Evolutionary conservation across 2,888 invertebrate genomes (phyloP).

Genomic region (Ecliptopera silaceata): DNA sequence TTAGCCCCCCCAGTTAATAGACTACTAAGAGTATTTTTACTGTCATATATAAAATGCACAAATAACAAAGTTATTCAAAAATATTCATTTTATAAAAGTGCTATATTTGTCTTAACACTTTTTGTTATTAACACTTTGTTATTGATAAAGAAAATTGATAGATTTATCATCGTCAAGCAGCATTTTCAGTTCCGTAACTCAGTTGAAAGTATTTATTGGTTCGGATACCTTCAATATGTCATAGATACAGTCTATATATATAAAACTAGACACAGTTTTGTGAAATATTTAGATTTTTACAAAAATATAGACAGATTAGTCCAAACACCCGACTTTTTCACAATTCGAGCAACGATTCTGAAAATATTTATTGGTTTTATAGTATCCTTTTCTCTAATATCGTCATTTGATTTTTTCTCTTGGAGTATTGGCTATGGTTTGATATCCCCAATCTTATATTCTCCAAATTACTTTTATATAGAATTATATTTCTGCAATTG

Average conservation of each 20-base stretch:
- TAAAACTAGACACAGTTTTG: slow-evolving; percentile 29
- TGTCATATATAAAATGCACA: neutral
- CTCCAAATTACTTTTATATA: slow-evolving; percentile 38
- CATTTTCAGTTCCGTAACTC: slow-evolving; percentile 1
- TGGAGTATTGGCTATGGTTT: slow-evolving; percentile 26
- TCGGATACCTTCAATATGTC: slow-evolving; percentile 36
- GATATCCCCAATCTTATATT: slow-evolving; percentile 16
- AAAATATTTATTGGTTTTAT: neutral
- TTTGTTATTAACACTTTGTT: neutral
- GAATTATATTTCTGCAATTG: slow-evolving; percentile 33
- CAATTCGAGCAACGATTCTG: neutral
- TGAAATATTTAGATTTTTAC: slow-evolving; percentile 34
- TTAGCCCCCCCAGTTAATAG: neutral
- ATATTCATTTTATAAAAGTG: neutral
- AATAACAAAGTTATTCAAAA: neutral
- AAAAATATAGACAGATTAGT: slow-evolving; percentile 6
- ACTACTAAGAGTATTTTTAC: slow-evolving; percentile 1
- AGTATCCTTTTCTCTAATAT: neutral
- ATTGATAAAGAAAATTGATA: neutral
- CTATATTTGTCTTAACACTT: neutral
- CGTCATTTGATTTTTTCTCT: slow-evolving; percentile 23
- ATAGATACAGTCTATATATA: slow-evolving; percentile 37
- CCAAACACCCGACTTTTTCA: neutral
- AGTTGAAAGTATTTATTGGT: slow-evolving; percentile 29
- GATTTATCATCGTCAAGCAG: neutral